phyloP scores from a whole-genome alignment of 2,113 vertebrate genomes.

The Scolopax mira region DNA sequence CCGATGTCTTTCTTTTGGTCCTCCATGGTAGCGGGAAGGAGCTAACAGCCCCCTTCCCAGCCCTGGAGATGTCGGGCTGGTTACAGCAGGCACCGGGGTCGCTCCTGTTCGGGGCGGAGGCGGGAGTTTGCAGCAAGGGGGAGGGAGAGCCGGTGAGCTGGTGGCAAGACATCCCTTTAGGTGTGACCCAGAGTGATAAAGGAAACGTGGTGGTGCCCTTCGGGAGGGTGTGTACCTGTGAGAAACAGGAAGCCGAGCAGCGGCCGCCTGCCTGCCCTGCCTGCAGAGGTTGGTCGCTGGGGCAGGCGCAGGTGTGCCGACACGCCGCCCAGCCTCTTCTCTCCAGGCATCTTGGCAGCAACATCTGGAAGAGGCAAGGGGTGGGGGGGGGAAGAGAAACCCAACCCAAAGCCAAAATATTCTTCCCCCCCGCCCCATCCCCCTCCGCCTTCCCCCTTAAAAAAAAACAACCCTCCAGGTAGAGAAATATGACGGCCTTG shows the following conservation, averaged over 20 bases:
- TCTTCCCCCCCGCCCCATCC: neutral
- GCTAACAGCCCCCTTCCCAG: neutral
- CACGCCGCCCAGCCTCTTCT: neutral
- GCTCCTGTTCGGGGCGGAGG: neutral
- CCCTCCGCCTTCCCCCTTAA: neutral
- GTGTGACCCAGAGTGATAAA: conserved; percentile 71
- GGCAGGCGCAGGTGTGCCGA: conserved; percentile 74
- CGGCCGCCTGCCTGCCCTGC: conserved; percentile 19
- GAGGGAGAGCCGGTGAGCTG: neutral
- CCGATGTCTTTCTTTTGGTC: conserved; percentile 27
- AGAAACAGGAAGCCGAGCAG: conserved; percentile 76
- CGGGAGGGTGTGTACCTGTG: conserved; percentile 76
- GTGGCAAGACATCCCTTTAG: conserved; percentile 63
- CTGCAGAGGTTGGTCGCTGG: conserved; percentile 35
- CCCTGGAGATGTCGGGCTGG: neutral
- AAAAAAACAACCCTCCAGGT: neutral
- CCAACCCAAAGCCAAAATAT: conserved; percentile 4
- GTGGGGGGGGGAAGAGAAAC: neutral
- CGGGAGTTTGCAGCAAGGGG: neutral
- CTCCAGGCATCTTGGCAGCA: conserved; percentile 48
- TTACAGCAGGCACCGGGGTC: neutral
- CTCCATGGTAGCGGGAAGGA: neutral
- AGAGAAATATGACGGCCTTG: conserved; percentile 83
- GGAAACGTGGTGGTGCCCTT: conserved; percentile 75
- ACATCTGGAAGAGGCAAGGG: conserved; percentile 6